Conservation (phyloP, 1,140 invertebrate species). For the Nasonia vitripennis region DNA sequence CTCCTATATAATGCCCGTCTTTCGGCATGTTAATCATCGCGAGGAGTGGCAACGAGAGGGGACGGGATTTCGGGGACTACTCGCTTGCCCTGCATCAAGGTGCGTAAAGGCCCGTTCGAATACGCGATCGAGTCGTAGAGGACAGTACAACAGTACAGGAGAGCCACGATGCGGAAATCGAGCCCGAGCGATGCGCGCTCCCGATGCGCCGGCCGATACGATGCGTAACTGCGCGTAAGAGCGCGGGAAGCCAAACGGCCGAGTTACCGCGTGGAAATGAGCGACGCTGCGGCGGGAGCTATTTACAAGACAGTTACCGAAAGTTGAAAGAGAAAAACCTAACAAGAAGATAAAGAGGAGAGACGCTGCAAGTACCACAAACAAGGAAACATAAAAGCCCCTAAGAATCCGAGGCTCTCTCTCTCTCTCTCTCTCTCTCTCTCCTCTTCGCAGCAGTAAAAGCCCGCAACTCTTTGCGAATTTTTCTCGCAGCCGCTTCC, state of each 20-base stretch:
- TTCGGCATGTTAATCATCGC: neutral
- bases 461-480: neutral
- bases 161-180: neutral
- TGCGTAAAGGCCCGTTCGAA: too few relatives aligned
- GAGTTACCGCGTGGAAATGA: too few relatives aligned
- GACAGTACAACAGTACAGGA: too few relatives aligned
- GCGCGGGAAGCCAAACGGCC: too few relatives aligned
- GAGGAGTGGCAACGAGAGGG: neutral
- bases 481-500: conserved; percentile 38
- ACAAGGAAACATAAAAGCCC: conserved; percentile 11
- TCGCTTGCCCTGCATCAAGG: too few relatives aligned
- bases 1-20: too few relatives aligned
- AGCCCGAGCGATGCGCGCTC: neutral
- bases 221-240: too few relatives aligned
- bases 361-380: conserved; percentile 5
- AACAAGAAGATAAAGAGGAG: neutral
- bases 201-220: too few relatives aligned
- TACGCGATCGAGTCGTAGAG: too few relatives aligned
- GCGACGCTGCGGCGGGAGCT: neutral
- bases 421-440: neutral
- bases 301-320: neutral
- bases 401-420: neutral
- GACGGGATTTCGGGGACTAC: neutral
- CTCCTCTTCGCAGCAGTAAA: neutral
- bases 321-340: neutral